phyloP scores from a whole-genome alignment of 1,140 invertebrate species.

The Lasaia peninsularis region DNA sequence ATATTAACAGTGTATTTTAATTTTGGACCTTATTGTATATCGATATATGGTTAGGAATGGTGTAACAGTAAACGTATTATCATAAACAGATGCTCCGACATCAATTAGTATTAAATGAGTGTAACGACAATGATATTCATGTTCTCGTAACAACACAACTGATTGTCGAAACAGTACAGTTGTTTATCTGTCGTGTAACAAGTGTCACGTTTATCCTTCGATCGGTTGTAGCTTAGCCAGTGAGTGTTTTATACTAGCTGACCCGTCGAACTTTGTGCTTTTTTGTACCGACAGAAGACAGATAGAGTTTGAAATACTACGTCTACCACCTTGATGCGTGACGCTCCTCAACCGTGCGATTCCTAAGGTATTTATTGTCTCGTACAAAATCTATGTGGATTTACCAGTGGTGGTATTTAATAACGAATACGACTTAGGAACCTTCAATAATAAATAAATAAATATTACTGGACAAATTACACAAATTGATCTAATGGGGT shows the following conservation, averaged over 20 bases:
- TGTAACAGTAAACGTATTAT: background rate
- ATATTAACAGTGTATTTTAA: background rate
- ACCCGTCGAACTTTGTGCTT: background rate
- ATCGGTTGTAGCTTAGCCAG: background rate
- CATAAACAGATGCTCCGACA: slow-evolving; percentile 1
- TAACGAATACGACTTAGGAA: no score
- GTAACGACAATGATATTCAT: slow-evolving; percentile 7
- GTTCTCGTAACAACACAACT: slow-evolving; percentile 1
- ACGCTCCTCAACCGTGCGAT: no score
- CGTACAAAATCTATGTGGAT: no score
- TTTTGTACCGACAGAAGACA: background rate
- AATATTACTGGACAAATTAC: no score
- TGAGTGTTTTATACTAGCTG: background rate
- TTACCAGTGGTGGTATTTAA: no score
- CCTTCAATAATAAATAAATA: no score
- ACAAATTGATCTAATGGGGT: no score
- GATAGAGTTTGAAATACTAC: no score
- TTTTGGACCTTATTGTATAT: background rate
- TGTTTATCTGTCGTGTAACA: background rate
- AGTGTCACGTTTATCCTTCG: background rate
- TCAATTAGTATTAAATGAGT: slow-evolving; percentile 13
- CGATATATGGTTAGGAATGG: background rate
- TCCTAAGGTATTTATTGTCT: no score
- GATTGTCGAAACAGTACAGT: slow-evolving; percentile 1
- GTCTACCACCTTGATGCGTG: no score